Base-by-base conservation (phyloP, 1,140 invertebrate genomes). In the Aphelenchoides avenae region DNA sequence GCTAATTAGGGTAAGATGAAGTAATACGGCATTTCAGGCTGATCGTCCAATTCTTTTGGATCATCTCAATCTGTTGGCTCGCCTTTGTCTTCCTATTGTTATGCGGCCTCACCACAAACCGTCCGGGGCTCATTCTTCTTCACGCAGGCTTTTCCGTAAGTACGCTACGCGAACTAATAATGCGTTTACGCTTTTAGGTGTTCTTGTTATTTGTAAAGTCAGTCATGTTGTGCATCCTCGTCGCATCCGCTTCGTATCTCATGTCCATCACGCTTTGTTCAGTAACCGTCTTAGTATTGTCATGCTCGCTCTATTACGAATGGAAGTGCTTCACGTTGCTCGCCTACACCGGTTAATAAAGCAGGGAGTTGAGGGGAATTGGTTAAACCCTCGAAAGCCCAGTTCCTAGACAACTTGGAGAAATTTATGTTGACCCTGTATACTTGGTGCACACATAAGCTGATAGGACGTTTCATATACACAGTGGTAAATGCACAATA, bases 101-200 rank as follows among this genome's bases (percentile, higher is more conserved):
- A n/a, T 61, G 18, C 26, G 53, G 53, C 4, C 15, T 56, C 7
- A 3, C 62, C 11, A 5, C 56, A n/a, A 49, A 56, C 48, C 54
- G 54, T 13, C 57, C 20, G 18, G 18, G 13, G 33, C 33, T 15
- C 5, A 61, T 56, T 46, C 57, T 56, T 27, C 3, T 33, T 22
- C 48, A 56, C 31, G 4, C 22, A 5, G 22, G 27, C 56, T 56
- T 56, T 20, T 51, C 3, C 15, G 53, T 56, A 24, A 31, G 57
- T 20, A 9, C 42, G 11, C 42, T 11, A n/a, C 34, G 13, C 11
- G 13, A 13, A 13, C 11, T 15, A 13, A 13, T 44, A 13, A n/a
- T 13, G 42, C 39, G 13, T n/a, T 39, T 44, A 11, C 42, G 13
- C 11, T 13, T 44, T 44, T 34, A 44, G 42, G 11, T 44, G 42